Evolutionary conservation across 2,888 invertebrate genomes (phyloP).

Genomic region (Acleris laterana): DNA sequence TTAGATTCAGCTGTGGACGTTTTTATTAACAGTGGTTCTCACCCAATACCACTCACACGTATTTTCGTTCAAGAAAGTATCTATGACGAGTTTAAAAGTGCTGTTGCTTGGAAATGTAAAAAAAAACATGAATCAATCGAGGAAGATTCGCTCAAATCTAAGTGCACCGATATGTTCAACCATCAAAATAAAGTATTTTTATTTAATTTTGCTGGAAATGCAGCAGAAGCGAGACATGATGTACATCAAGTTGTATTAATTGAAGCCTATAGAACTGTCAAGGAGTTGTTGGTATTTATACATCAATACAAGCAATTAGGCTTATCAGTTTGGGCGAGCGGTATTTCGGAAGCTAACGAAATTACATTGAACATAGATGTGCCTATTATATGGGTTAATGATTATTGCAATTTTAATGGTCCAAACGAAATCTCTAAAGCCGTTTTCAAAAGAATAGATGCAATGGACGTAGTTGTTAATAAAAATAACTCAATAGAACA

Average conservation of each 20-base stretch:
- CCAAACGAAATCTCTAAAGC: constrained; percentile 44
- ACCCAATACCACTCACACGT: constrained; percentile 54
- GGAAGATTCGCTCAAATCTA: constrained; percentile 3
- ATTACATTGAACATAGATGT: constrained; percentile 46
- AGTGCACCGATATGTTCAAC: constrained; percentile 38
- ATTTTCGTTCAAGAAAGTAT: constrained; percentile 63
- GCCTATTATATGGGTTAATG: constrained; percentile 60
- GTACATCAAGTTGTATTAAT: constrained; percentile 40
- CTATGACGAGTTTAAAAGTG: constrained; percentile 51
- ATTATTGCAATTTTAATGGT: constrained; percentile 52
- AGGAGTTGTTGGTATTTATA: constrained; percentile 58
- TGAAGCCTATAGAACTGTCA: constrained; percentile 62
- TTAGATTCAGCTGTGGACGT: constrained; percentile 26
- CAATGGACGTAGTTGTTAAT: constrained; percentile 16
- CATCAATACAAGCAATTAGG: constrained; percentile 43
- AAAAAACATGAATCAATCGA: background rate
- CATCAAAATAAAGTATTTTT: constrained; percentile 44
- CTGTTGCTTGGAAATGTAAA: constrained; percentile 51
- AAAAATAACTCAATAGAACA: constrained; percentile 9
- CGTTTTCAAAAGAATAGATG: constrained; percentile 34
- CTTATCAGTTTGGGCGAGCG: constrained; percentile 60
- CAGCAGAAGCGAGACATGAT: background rate
- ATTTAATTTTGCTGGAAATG: constrained; percentile 44
- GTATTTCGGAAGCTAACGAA: constrained; percentile 57
- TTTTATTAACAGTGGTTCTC: constrained; percentile 45